A percentile compares a stretch with the other conserved stretches of the same genome.
These are phyloP conservation scores for Mormyrus lacerda DNA, from an alignment of 2,113 vertebrate genomes.

Conservation along the genomic window DNA sequence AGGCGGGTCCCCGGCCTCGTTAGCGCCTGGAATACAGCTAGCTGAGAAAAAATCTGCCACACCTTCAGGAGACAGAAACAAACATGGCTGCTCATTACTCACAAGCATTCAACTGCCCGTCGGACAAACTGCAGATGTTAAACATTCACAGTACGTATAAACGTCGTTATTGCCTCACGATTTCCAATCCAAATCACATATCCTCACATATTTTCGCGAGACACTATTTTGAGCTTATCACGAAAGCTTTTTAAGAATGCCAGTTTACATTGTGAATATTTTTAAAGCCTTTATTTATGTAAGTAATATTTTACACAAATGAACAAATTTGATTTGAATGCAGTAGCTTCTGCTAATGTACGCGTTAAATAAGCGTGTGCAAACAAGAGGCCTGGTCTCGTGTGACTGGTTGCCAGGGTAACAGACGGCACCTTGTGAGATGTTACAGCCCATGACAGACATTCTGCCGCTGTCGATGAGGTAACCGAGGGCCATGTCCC, in stretches of 20 bases:
- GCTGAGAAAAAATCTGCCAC: slow-evolving; percentile 76
- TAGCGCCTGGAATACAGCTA: slow-evolving; percentile 84
- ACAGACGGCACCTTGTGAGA: slow-evolving; percentile 61
- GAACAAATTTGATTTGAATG: not conserved
- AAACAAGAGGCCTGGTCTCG: not conserved
- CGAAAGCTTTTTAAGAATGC: not conserved
- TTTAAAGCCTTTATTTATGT: not conserved
- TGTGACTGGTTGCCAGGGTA: not conserved
- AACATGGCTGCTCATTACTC: not conserved
- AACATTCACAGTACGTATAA: not conserved
- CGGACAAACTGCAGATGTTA: not conserved
- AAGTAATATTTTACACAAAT: not conserved
- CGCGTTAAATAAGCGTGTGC: not conserved
- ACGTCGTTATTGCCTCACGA: not conserved
- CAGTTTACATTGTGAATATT: not conserved
- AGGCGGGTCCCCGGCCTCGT: slow-evolving; percentile 36
- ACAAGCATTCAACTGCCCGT: not conserved
- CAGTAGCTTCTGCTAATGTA: not conserved
- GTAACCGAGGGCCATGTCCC: slow-evolving; percentile 83
- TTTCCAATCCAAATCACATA: not conserved
- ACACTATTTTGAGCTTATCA: not conserved
- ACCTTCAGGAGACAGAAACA: slow-evolving; percentile 52
- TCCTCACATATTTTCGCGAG: not conserved
- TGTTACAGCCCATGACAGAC: slow-evolving; percentile 75
- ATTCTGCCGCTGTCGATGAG: slow-evolving; percentile 74